Base-by-base conservation (phyloP, 2,113 vertebrate species). In the Anolis sagrei region DNA sequence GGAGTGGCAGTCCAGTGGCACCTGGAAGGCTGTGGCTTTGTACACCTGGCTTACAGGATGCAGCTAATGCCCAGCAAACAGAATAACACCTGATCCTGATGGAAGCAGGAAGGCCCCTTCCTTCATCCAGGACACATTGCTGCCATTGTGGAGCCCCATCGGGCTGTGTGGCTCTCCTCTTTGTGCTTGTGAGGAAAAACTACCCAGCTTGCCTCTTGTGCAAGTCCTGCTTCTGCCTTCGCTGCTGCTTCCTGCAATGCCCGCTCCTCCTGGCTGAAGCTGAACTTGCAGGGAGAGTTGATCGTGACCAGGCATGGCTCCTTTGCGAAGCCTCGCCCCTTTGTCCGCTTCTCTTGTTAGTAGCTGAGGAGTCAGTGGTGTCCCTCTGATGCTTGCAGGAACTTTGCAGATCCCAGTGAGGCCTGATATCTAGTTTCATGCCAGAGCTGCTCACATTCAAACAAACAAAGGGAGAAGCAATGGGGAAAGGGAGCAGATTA, bases 401-500 rank as follows among this genome's bases (percentile, higher is more conserved):
- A 7, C 23, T 44, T 61, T 25, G 39, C 7, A 2, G 1, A 9
- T 73, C 36, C 51, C 8, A 3, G 2, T 19, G 3, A 32, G 34
- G 36, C 83, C 25, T 7, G 25, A 48, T 75, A 9, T 23, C 8
- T 32, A 19, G n/a, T 27, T 66, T 23, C 4, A 21, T 10, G 27
- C 36, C 51, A 34, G 36, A 39, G 25, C 3, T 11, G 25, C 29
- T 73, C 29, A 44, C 29, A 4, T n/a, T 44, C 23, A 7, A 27
- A 21, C 4, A 7, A 9, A 5, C 11, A 10, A 54, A 23, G 39
- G 1, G 2, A 21, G 23, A 18, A 16, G 32, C 4, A 6, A 19
- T 16, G 23, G 51, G 0, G 29, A 16, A 7, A 5, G 23, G 0
- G 61, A 2, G 14, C 13, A 48, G 62, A 6, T 4, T 10, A 21